Conservation (phyloP, 1,140 invertebrate species). For the Thereuonema tuberculata region DNA sequence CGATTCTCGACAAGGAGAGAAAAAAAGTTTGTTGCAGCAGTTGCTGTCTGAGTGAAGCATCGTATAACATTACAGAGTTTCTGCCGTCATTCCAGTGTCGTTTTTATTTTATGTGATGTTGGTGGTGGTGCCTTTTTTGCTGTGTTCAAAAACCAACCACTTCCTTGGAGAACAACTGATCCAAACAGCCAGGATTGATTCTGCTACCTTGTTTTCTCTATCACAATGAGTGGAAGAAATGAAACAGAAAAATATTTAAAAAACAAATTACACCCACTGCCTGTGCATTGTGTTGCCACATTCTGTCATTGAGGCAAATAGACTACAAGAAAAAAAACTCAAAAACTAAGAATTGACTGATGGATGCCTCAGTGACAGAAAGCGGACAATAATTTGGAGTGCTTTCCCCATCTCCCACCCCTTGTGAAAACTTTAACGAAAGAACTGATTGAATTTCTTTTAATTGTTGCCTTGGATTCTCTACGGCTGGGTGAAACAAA, state of each 20-base stretch:
- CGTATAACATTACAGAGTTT: not conserved
- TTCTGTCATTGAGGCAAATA: too few relatives aligned
- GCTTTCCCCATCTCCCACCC: too few relatives aligned
- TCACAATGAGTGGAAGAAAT: not conserved
- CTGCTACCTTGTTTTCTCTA: not conserved
- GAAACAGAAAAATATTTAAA: not conserved
- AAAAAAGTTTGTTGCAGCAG: slow-evolving; percentile 6
- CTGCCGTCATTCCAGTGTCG: not conserved
- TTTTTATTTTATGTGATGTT: not conserved
- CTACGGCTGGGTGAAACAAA: too few relatives aligned
- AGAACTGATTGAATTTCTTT: too few relatives aligned
- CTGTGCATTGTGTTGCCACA: too few relatives aligned
- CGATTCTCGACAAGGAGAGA: not conserved
- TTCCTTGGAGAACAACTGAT: not conserved
- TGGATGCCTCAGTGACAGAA: too few relatives aligned
- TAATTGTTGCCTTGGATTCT: too few relatives aligned
- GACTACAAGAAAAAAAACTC: too few relatives aligned
- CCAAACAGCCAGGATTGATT: not conserved
- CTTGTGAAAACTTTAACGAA: too few relatives aligned
- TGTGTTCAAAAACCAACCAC: not conserved
- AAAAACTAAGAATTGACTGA: too few relatives aligned
- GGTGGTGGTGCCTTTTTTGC: not conserved
- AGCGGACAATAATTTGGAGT: too few relatives aligned
- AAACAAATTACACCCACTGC: too few relatives aligned
- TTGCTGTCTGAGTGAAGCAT: slow-evolving; percentile 4